Conservation (phyloP, 2,797 vertebrate genomes). For the Hozukius guyotensis region DNA sequence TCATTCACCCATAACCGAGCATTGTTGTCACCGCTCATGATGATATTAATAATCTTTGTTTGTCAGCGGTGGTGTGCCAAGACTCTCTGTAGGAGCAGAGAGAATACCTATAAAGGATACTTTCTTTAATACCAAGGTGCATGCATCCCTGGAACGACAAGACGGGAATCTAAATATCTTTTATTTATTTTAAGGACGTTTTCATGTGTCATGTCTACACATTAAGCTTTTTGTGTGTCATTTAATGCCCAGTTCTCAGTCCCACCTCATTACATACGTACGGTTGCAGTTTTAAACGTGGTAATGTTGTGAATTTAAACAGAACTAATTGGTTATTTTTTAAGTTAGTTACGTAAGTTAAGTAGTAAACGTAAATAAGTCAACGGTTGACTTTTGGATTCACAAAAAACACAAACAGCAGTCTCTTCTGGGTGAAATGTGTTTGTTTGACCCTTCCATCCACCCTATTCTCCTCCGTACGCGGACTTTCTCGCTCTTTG, state of each 20-base stretch:
- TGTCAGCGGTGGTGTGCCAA: constrained; percentile 15
- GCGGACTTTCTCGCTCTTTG: neutral
- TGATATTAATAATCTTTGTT: constrained; percentile 46
- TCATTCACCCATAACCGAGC: constrained; percentile 37
- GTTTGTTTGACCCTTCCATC: neutral
- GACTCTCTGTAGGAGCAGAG: neutral
- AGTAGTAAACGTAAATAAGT: neutral
- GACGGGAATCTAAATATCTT: too few species aligned
- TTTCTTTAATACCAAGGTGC: neutral
- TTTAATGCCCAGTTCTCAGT: neutral
- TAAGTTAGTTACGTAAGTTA: accelerated
- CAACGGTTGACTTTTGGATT: neutral
- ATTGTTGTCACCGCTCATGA: constrained; percentile 23
- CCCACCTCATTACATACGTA: too few species aligned
- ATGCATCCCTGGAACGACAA: neutral
- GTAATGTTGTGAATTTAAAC: neutral
- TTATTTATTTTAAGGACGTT: neutral
- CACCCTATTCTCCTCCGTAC: neutral
- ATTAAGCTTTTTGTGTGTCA: neutral
- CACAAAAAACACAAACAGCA: too few species aligned
- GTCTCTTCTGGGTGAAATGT: neutral
- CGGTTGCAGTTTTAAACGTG: neutral
- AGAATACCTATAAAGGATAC: neutral
- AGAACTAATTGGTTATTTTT: accelerated
- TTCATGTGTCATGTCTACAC: neutral